These are phyloP conservation scores for Panagrolaimus sp. DNA, from an alignment of 1,140 invertebrate genomes.

Conservation along the genomic window DNA sequence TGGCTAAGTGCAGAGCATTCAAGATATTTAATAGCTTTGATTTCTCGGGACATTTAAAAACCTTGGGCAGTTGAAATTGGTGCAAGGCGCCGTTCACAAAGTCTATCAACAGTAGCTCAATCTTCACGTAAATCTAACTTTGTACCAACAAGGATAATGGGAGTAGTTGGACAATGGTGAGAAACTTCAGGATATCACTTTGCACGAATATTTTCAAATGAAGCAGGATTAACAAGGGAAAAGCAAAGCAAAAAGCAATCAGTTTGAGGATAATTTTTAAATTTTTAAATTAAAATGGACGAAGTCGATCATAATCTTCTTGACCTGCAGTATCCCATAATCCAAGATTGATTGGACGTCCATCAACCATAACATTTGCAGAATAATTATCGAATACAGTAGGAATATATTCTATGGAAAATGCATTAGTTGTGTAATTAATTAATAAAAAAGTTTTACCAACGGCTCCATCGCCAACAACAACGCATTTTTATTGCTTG, in stretches of 20 bases:
- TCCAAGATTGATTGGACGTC: conserved; percentile 64
- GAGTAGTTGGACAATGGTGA: conserved; percentile 39
- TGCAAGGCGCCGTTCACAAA: background rate
- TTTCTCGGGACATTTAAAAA: background rate
- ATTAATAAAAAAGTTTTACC: conserved; percentile 47
- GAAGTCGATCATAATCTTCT: conserved; percentile 68
- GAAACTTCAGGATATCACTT: conserved; percentile 38
- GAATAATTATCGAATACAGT: conserved; percentile 34
- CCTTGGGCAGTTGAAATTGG: background rate
- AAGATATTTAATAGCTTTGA: conserved; percentile 3
- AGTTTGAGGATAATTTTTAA: no score
- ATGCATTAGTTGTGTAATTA: conserved; percentile 29
- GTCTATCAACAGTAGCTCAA: background rate
- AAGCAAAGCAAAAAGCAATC: conserved; percentile 67
- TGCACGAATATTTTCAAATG: background rate
- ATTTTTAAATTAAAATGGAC: conserved; percentile 89
- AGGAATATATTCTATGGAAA: conserved; percentile 34
- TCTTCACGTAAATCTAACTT: background rate
- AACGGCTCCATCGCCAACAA: conserved; percentile 48
- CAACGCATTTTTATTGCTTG: conserved; percentile 36
- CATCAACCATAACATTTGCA: conserved; percentile 22
- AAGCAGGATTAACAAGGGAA: background rate
- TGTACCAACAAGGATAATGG: conserved; percentile 20
- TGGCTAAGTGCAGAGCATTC: conserved; percentile 11
- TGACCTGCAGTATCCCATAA: conserved; percentile 92